Evolutionary conservation across 2,888 invertebrate genomes (phyloP).

Genomic region (Rhingia rostrata): DNA sequence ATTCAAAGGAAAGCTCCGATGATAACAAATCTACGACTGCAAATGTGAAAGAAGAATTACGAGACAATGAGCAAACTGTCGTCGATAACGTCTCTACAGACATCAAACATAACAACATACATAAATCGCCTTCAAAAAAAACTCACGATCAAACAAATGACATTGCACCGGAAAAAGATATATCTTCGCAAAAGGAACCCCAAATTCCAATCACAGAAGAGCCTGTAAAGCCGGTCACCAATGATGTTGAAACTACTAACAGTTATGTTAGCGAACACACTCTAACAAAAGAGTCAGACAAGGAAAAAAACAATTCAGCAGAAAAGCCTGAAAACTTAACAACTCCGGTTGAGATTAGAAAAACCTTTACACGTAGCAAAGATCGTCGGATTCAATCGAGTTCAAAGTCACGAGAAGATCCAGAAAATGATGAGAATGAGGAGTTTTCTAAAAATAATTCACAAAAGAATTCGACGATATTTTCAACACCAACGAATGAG

Average conservation of each 20-base stretch:
- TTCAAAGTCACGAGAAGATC: conserved; percentile 42
- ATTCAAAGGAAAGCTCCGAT: conserved; percentile 6
- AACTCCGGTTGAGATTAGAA: conserved; percentile 32
- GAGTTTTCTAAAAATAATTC: conserved; percentile 42
- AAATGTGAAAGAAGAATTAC: conserved; percentile 7
- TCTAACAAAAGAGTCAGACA: conserved; percentile 12
- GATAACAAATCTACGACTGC: conserved; percentile 15
- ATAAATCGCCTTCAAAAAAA: conserved; percentile 21
- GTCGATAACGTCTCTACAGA: conserved; percentile 22
- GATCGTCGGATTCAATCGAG: conserved; percentile 43
- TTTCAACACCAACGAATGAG: conserved; percentile 42
- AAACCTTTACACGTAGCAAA: conserved; percentile 36
- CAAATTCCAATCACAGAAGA: conserved; percentile 13
- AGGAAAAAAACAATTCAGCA: conserved; percentile 14
- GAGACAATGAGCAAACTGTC: not conserved
- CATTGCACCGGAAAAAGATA: conserved; percentile 31
- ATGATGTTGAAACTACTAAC: conserved; percentile 6
- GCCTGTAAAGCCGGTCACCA: conserved; percentile 7
- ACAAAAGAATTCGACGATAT: conserved; percentile 11
- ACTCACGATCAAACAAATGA: conserved; percentile 75
- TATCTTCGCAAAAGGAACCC: conserved; percentile 14
- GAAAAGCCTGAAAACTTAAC: conserved; percentile 34
- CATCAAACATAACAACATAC: conserved; percentile 19
- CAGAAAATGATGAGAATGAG: conserved; percentile 59
- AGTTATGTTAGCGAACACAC: conserved; percentile 5